A percentile compares a stretch with the other conserved stretches of the same genome.
phyloP scores from a whole-genome alignment of 2,113 vertebrate species.

The Pelecanus crispus region DNA sequence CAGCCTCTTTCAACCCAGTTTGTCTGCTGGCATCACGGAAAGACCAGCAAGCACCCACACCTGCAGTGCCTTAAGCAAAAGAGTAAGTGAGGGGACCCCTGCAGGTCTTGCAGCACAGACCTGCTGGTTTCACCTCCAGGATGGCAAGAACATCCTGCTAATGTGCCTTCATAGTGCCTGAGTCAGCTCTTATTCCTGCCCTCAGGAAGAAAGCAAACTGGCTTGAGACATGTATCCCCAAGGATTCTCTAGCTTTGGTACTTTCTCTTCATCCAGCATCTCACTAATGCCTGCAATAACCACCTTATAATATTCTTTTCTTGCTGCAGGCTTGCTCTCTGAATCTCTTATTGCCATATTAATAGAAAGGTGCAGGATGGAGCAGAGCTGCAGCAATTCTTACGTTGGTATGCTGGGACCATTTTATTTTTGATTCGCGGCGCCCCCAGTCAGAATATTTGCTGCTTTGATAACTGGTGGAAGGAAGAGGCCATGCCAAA shows the following conservation, averaged over 20 bases:
- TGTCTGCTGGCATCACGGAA: not conserved
- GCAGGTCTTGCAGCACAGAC: not conserved
- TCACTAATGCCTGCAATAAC: not conserved
- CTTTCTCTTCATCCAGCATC: not conserved
- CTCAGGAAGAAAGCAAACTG: not conserved
- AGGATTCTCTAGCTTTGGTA: not conserved
- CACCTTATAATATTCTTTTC: not conserved
- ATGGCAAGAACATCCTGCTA: not conserved
- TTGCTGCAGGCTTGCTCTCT: not conserved
- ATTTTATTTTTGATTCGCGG: not conserved
- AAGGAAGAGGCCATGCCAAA: not conserved
- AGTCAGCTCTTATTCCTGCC: not conserved
- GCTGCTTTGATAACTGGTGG: not conserved
- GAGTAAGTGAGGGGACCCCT: not conserved
- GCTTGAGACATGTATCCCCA: not conserved
- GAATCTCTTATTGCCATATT: not conserved
- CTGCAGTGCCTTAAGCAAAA: not conserved
- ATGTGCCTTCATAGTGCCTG: accelerated
- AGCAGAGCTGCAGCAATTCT: not conserved
- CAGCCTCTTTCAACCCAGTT: not conserved
- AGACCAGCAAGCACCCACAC: not conserved
- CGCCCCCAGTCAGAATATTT: not conserved
- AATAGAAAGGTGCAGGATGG: not conserved
- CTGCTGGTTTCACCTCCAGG: not conserved
- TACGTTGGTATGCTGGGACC: not conserved